These are phyloP conservation scores for Austrolebias charrua DNA, from an alignment of 2,797 vertebrate genomes.

Conservation along the genomic window DNA sequence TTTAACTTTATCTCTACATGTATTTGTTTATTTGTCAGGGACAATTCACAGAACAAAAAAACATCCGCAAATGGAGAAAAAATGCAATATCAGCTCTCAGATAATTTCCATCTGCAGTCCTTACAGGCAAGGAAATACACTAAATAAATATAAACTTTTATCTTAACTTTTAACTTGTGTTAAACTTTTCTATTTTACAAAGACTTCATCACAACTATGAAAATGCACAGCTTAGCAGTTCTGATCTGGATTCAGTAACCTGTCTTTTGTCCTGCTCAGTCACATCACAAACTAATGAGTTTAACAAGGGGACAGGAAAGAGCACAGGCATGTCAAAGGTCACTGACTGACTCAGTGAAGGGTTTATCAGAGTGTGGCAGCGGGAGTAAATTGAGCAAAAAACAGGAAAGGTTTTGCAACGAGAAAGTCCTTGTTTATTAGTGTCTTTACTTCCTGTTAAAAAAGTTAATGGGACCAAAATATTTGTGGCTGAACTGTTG, in stretches of 20 bases:
- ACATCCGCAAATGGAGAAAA: too few relatives aligned
- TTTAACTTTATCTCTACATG: too few relatives aligned
- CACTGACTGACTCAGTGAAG: conserved; percentile 19
- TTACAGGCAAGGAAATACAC: too few relatives aligned
- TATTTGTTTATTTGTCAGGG: too few relatives aligned
- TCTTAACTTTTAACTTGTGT: too few relatives aligned
- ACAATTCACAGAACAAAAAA: too few relatives aligned
- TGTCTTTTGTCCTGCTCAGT: neutral
- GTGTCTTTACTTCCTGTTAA: neutral
- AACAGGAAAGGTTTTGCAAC: neutral
- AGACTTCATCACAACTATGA: neutral
- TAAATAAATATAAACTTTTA: too few relatives aligned
- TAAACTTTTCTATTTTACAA: neutral
- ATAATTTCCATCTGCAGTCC: too few relatives aligned
- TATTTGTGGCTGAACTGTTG: neutral
- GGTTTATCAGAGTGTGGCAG: conserved; percentile 24
- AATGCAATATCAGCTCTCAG: too few relatives aligned
- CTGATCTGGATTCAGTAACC: conserved; percentile 23
- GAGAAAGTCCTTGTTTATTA: neutral
- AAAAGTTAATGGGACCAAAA: neutral
- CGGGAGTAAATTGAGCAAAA: conserved; percentile 7
- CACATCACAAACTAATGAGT: conserved; percentile 27
- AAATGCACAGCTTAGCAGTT: conserved; percentile 12
- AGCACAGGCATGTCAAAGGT: conserved; percentile 32
- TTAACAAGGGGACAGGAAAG: conserved; percentile 33